Evolutionary conservation across 2,113 vertebrate genomes (phyloP).

Genomic region (Marmota flaviventris): DNA sequence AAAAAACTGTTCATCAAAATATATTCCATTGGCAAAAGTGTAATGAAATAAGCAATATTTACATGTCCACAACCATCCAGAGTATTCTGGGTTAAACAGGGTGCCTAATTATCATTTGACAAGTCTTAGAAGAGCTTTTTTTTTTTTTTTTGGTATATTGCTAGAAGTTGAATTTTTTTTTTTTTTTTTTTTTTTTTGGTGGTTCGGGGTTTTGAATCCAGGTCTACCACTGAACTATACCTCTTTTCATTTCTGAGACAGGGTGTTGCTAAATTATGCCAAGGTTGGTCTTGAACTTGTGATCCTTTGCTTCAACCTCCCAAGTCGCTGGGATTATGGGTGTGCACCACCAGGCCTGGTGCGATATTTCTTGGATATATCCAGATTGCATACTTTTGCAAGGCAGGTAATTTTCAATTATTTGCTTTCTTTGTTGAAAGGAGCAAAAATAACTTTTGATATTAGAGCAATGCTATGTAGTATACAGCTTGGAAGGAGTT

Average conservation of each 20-base stretch:
- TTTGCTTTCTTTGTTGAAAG: background rate
- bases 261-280: no score
- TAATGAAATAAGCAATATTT: slow-evolving; percentile 53
- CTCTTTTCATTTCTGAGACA: no score
- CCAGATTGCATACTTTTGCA: background rate
- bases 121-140: slow-evolving; percentile 6
- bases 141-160: no score
- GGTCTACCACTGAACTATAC: no score
- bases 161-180: no score
- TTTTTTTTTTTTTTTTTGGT: no score
- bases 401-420: background rate
- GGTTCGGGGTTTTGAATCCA: no score
- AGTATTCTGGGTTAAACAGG: slow-evolving; percentile 20
- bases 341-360: background rate
- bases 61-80: background rate
- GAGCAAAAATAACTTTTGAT: background rate
- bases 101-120: slow-evolving; percentile 6
- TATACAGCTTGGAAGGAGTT: background rate
- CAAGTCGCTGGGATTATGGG: no score
- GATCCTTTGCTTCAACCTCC: no score
- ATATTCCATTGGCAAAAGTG: background rate
- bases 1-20: slow-evolving; percentile 40
- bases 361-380: slow-evolving; percentile 8
- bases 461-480: background rate
- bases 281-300: no score